Evolutionary conservation across 2,888 invertebrate genomes (phyloP).

Genomic region (Cylindroiulus punctatus): DNA sequence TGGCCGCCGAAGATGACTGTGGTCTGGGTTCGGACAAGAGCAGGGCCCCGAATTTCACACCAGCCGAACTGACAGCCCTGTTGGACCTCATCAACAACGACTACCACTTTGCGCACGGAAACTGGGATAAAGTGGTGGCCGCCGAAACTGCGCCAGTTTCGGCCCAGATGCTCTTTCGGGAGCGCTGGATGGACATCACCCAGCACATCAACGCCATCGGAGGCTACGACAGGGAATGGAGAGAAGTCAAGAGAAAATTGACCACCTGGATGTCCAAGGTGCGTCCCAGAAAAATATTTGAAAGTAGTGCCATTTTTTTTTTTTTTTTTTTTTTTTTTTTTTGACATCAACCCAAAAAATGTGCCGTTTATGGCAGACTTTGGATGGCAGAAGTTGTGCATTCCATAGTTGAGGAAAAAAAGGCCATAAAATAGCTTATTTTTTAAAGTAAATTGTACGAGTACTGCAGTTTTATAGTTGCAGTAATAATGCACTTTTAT

Average conservation of each 20-base stretch:
- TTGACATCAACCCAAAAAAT: too few species aligned
- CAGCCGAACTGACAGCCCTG: background rate
- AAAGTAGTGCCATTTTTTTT: too few species aligned
- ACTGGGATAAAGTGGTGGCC: background rate
- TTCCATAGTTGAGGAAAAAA: too few species aligned
- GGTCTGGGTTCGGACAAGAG: background rate
- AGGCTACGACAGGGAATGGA: background rate
- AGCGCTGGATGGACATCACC: background rate
- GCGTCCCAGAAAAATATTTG: too few species aligned
- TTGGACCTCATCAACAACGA: constrained; percentile 2
- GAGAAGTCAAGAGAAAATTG: background rate
- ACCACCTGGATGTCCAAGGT: constrained; percentile 9
- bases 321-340: too few species aligned
- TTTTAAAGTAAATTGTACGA: too few species aligned
- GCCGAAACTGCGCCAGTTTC: background rate
- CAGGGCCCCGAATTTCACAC: background rate
- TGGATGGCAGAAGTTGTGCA: too few species aligned
- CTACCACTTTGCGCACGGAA: background rate
- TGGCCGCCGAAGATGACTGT: background rate
- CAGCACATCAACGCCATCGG: background rate
- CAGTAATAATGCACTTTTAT: too few species aligned
- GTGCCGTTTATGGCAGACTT: too few species aligned
- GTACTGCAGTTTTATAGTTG: too few species aligned
- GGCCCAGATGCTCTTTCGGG: background rate
- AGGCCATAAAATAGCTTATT: too few species aligned